These are phyloP conservation scores for Muschampia plurimacula DNA, from an alignment of 2,888 invertebrate genomes.

Conservation along the genomic window DNA sequence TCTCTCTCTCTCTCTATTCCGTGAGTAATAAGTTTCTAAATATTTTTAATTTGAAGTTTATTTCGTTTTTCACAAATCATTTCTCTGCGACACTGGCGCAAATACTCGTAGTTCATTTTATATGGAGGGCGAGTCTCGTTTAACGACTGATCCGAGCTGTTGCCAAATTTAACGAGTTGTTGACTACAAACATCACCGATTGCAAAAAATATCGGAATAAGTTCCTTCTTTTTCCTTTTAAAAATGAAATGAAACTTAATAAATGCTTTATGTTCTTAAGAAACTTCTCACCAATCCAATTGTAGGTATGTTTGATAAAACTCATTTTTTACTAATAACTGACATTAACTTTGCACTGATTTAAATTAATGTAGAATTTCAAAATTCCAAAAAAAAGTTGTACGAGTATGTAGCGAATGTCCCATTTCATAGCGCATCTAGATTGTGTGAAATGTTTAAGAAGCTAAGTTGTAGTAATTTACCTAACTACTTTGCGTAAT, in stretches of 20 bases:
- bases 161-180: conserved; percentile 55
- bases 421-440: too few relatives aligned
- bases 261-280: not conserved
- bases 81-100: conserved; percentile 57
- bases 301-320: not conserved
- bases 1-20: too few relatives aligned
- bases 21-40: too few relatives aligned
- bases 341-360: too few relatives aligned
- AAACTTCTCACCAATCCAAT: not conserved
- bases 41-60: too few relatives aligned
- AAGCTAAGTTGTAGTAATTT: too few relatives aligned
- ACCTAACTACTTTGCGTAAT: too few relatives aligned
- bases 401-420: too few relatives aligned
- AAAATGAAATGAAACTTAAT: not conserved
- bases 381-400: too few relatives aligned
- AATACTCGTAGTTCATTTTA: conserved; percentile 61
- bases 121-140: conserved; percentile 59
- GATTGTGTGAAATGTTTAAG: too few relatives aligned
- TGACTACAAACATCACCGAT: conserved; percentile 43
- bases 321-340: too few relatives aligned
- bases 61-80: conserved; percentile 53
- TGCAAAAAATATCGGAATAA: conserved; percentile 15
- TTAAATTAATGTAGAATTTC: too few relatives aligned
- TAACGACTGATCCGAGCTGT: conserved; percentile 55
- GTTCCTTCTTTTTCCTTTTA: not conserved